Evolutionary conservation across 1,140 invertebrate genomes (phyloP).

Genomic region (Drosophila virilis): DNA sequence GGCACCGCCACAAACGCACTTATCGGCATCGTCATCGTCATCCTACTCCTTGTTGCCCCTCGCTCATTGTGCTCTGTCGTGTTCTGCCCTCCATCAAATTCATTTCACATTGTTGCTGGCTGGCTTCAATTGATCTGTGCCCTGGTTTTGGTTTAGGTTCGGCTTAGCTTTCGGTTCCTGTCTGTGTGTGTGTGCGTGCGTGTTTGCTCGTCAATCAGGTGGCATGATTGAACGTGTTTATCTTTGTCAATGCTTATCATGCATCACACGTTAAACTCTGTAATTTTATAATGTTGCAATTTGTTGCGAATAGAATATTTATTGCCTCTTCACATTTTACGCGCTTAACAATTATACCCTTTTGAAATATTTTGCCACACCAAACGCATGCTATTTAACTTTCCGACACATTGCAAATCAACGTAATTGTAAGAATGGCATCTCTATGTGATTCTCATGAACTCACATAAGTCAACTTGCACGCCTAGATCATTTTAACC

Average conservation of each 20-base stretch:
- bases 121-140: constrained; percentile 46
- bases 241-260: constrained; percentile 48
- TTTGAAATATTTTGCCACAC: background rate
- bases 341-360: constrained; percentile 8
- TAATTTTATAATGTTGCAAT: constrained; percentile 48
- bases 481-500: no score
- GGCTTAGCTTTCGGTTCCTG: constrained; percentile 1
- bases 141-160: constrained; percentile 22
- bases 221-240: constrained; percentile 55
- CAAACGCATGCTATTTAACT: no score
- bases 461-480: no score
- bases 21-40: constrained; percentile 52
- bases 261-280: constrained; percentile 46
- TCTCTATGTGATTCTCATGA: no score
- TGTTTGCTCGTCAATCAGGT: constrained; percentile 46
- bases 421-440: no score
- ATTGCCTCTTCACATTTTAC: constrained; percentile 19
- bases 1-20: constrained; percentile 58
- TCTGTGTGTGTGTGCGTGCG: background rate
- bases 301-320: constrained; percentile 38
- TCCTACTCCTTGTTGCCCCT: background rate
- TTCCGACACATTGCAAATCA: no score
- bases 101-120: constrained; percentile 26
- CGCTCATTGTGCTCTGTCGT: background rate
- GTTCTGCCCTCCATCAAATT: constrained; percentile 16